These are phyloP conservation scores for Cydia fagiglandana DNA, from an alignment of 1,140 invertebrate species.

Conservation along the genomic window DNA sequence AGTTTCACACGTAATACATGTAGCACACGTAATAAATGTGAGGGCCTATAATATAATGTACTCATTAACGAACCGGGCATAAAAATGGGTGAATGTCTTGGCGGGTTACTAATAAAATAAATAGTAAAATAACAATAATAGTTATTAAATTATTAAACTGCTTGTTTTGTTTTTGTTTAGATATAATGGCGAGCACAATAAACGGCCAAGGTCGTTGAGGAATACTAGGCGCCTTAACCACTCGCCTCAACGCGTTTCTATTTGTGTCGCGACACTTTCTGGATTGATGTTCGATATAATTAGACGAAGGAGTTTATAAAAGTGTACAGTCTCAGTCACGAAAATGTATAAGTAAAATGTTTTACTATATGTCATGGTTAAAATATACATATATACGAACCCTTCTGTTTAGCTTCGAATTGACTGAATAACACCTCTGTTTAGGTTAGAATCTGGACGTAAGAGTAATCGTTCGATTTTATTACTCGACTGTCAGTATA, in stretches of 20 bases:
- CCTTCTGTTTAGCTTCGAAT: not conserved
- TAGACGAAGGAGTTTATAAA: conserved; percentile 45
- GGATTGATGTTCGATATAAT: conserved; percentile 62
- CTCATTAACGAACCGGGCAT: no score
- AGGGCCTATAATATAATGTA: not conserved
- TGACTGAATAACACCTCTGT: not conserved
- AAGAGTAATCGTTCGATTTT: conserved; percentile 30
- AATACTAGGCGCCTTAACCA: not conserved
- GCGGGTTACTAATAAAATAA: no score
- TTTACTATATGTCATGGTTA: not conserved
- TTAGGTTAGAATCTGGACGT: conserved; percentile 21
- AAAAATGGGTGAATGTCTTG: no score
- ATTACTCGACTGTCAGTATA: conserved; percentile 19
- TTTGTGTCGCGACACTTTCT: conserved; percentile 54
- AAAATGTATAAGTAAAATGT: not conserved
- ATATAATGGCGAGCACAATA: not conserved
- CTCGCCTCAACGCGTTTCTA: conserved; percentile 42
- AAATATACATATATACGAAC: not conserved
- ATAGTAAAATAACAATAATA: no score
- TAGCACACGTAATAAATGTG: not conserved
- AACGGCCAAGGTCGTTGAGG: conserved; percentile 13
- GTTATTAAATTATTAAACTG: no score
- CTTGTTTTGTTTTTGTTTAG: no score
- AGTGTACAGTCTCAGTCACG: not conserved
- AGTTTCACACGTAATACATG: conserved; percentile 9